Percentiles rank a stretch among this genome's conserved stretches.
These are phyloP conservation scores for Vespertilio murinus DNA, from an alignment of 2,797 vertebrate genomes.

Conservation along the genomic window DNA sequence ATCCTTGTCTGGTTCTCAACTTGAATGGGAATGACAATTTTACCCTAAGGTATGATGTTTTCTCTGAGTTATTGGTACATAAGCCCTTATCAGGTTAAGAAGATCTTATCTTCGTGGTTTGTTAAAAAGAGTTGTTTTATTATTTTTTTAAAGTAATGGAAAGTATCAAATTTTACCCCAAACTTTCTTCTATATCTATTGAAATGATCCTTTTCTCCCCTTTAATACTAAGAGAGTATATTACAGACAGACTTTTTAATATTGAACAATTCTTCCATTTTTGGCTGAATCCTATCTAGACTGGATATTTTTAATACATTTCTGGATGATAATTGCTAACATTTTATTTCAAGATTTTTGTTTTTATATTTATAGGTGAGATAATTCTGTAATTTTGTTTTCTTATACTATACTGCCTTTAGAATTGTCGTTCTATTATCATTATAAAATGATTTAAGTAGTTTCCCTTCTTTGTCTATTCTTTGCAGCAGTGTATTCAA, in stretches of 20 bases:
- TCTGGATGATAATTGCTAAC: not conserved
- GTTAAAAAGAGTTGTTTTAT: not conserved
- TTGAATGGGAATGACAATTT: not conserved
- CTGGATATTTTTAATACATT: not conserved
- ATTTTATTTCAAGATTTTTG: slow-evolving; percentile 34
- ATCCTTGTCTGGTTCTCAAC: not conserved
- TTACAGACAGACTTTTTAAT: slow-evolving; percentile 8
- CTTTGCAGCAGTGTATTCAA: not conserved
- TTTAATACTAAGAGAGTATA: not conserved
- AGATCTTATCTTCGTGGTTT: not conserved
- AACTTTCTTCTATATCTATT: slow-evolving; percentile 11
- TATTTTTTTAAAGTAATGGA: slow-evolving; percentile 9
- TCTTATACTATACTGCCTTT: not conserved
- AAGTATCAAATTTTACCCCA: not conserved
- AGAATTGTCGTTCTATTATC: not conserved
- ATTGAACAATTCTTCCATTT: not conserved
- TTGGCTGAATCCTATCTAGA: not conserved
- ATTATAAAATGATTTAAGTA: not conserved
- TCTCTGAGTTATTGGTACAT: not conserved
- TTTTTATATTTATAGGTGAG: not conserved
- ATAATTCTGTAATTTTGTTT: not conserved
- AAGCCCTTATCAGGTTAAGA: not conserved
- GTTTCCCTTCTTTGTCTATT: slow-evolving; percentile 8
- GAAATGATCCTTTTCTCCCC: not conserved
- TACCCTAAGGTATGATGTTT: not conserved